Evolutionary conservation across 1,140 invertebrate species (phyloP).

Genomic region (Pectinophora gossypiella): DNA sequence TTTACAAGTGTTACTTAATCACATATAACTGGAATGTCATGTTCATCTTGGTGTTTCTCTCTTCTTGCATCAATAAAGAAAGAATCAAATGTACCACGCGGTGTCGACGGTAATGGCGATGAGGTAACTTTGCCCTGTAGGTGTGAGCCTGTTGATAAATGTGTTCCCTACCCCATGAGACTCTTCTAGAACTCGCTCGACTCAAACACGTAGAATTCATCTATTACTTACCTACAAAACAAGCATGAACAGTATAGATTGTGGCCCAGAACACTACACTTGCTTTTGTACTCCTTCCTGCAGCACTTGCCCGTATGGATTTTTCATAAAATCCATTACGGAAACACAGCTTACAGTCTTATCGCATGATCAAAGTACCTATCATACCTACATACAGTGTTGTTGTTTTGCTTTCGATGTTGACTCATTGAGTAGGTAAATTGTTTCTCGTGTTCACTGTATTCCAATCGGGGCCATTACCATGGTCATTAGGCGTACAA

Average conservation of each 20-base stretch:
- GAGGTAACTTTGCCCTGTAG: slow-evolving; percentile 83
- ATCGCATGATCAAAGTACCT: neutral
- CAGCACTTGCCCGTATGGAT: no score
- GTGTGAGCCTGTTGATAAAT: slow-evolving; percentile 37
- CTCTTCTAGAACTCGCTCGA: neutral
- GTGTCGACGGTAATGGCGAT: slow-evolving; percentile 93
- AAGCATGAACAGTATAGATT: no score
- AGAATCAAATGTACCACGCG: slow-evolving; percentile 93
- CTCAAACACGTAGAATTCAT: neutral
- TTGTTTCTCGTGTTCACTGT: neutral
- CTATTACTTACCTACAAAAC: no score
- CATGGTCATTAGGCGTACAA: neutral
- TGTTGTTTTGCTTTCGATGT: neutral
- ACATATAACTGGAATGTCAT: slow-evolving; percentile 56
- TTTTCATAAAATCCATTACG: no score
- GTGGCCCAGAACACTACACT: no score
- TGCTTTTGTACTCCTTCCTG: no score
- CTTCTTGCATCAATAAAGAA: slow-evolving; percentile 78
- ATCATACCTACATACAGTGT: neutral
- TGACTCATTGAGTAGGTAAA: neutral
- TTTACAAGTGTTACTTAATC: slow-evolving; percentile 24
- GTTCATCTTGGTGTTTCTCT: slow-evolving; percentile 78
- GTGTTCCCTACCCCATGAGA: slow-evolving; percentile 20
- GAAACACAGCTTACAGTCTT: neutral
- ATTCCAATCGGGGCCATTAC: neutral